Evolutionary conservation across 2,888 invertebrate species (phyloP).

Genomic region (Andrena praecox): DNA sequence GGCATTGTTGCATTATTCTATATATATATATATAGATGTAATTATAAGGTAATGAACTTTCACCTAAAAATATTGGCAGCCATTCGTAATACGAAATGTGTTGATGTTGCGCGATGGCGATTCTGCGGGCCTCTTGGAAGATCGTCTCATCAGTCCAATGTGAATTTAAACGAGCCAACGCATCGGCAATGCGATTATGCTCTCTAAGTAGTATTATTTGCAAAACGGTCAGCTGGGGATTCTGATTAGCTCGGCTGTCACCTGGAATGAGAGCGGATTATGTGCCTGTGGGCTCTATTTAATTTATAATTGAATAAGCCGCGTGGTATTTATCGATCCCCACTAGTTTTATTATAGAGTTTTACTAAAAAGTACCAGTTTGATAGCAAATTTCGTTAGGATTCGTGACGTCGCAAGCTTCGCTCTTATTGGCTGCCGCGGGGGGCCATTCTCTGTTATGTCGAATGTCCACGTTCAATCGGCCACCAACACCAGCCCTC

Average conservation of each 20-base stretch:
- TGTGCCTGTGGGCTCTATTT: neutral
- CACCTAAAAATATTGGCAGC: slow-evolving; percentile 91
- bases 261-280: slow-evolving; percentile 85
- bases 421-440: slow-evolving; percentile 88
- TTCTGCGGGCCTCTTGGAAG: slow-evolving; percentile 91
- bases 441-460: slow-evolving; percentile 91
- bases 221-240: slow-evolving; percentile 90
- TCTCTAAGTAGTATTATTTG: slow-evolving; percentile 92
- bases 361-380: slow-evolving; percentile 33
- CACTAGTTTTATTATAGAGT: neutral
- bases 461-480: slow-evolving; percentile 88
- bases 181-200: slow-evolving; percentile 91
- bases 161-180: slow-evolving; percentile 89
- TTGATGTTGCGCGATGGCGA: slow-evolving; percentile 91
- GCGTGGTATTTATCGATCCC: neutral
- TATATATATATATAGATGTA: no score
- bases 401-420: slow-evolving; percentile 87
- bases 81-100: slow-evolving; percentile 93
- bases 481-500: slow-evolving; percentile 89
- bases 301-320: neutral
- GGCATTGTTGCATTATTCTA: no score
- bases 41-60: neutral
- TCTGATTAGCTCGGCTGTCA: slow-evolving; percentile 92
- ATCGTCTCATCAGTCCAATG: slow-evolving; percentile 90
- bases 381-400: slow-evolving; percentile 90